These are phyloP conservation scores for Vesta saturnalis DNA, from an alignment of 2,888 invertebrate genomes.

Conservation along the genomic window DNA sequence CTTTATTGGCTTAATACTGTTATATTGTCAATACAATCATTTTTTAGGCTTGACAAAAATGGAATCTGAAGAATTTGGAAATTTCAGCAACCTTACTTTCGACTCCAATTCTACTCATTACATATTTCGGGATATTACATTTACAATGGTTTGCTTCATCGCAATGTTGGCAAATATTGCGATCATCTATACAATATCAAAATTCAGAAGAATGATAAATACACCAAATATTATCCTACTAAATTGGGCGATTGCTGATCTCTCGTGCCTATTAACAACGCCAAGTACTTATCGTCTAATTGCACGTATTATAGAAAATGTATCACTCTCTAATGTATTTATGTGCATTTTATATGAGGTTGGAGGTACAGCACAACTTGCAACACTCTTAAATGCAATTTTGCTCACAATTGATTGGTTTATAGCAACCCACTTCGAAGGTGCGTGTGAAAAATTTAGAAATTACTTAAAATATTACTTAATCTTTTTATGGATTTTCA, in stretches of 20 bases:
- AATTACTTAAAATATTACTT: slow-evolving; percentile 2
- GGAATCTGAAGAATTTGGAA: slow-evolving; percentile 21
- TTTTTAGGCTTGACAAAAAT: not conserved
- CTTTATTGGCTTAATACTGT: no score
- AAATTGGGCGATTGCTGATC: slow-evolving; percentile 28
- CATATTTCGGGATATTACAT: not conserved
- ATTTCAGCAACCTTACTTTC: slow-evolving; percentile 2
- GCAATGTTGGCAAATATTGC: not conserved
- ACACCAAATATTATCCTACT: slow-evolving; percentile 6
- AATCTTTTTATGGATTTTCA: slow-evolving; percentile 8
- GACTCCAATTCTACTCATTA: not conserved
- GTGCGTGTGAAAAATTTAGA: not conserved
- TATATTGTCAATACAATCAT: not conserved
- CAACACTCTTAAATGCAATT: not conserved
- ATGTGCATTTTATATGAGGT: slow-evolving; percentile 4
- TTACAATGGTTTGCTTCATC: slow-evolving; percentile 1
- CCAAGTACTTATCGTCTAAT: slow-evolving; percentile 21
- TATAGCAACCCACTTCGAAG: slow-evolving; percentile 6
- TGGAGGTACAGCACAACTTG: not conserved
- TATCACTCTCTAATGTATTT: slow-evolving; percentile 4
- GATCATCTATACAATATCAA: slow-evolving; percentile 5
- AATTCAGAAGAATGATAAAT: slow-evolving; percentile 1
- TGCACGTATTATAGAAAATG: not conserved
- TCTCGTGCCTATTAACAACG: slow-evolving; percentile 9
- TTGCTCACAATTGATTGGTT: slow-evolving; percentile 14